A percentile compares a stretch with the other conserved stretches of the same genome.
Conservation (phyloP, 1,140 invertebrate genomes). For the Megalopta genalis region DNA sequence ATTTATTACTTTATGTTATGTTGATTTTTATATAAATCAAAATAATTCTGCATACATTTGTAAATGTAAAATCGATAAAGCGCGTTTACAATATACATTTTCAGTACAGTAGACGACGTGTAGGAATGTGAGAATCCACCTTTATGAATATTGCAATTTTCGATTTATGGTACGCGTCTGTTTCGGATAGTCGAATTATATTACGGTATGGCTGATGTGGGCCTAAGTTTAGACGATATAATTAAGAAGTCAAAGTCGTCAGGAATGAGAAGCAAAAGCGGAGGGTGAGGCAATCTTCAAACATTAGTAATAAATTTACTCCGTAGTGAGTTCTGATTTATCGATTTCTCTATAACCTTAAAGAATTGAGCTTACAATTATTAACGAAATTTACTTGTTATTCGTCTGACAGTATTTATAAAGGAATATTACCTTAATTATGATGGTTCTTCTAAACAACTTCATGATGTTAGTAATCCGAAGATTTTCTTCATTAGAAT, state of each 20-base stretch:
- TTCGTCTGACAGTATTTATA: background rate
- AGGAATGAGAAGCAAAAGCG: constrained; percentile 67
- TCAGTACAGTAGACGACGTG: background rate
- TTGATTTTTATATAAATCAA: background rate
- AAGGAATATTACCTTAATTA: too few species aligned
- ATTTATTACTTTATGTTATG: background rate
- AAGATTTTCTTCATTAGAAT: too few species aligned
- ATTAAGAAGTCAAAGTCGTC: constrained; percentile 73
- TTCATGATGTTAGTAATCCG: background rate
- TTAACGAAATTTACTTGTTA: background rate
- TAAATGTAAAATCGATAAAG: background rate
- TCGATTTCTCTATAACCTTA: constrained; percentile 49
- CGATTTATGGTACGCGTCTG: constrained; percentile 35
- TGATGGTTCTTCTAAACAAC: background rate
- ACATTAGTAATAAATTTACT: constrained; percentile 2
- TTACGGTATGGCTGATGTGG: constrained; percentile 60
- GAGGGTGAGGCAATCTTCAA: constrained; percentile 66
- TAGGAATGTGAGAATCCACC: background rate
- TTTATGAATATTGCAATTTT: background rate
- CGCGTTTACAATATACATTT: background rate
- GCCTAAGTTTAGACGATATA: constrained; percentile 76
- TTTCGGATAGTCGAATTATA: constrained; percentile 36
- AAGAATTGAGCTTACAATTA: constrained; percentile 6
- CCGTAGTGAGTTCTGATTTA: background rate
- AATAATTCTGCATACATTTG: background rate